Conservation (phyloP, 2,888 invertebrate species). For the Athetis lepigone region DNA sequence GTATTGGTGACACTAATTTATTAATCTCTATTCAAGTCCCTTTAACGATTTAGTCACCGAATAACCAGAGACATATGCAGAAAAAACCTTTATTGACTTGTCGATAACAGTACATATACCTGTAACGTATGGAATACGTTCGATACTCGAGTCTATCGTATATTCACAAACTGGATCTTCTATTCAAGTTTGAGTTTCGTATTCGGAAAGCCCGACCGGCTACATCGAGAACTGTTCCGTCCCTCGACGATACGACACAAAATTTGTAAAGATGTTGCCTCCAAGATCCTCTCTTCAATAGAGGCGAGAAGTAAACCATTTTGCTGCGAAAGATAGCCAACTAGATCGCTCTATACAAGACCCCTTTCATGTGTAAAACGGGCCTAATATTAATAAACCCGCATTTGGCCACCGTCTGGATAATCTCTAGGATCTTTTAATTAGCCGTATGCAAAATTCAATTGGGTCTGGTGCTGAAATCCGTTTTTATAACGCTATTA, state of each 20-base stretch:
- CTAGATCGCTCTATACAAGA: constrained; percentile 39
- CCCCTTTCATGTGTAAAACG: constrained; percentile 49
- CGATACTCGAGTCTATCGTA: constrained; percentile 52
- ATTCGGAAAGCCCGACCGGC: constrained; percentile 65
- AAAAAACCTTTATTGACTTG: constrained; percentile 31
- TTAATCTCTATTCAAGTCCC: neutral
- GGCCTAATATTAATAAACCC: constrained; percentile 56
- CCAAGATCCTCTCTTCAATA: constrained; percentile 61
- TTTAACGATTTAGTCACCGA: constrained; percentile 8
- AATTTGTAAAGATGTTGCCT: constrained; percentile 75
- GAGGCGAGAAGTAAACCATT: constrained; percentile 65
- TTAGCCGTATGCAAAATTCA: constrained; percentile 59
- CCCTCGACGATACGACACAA: constrained; percentile 71
- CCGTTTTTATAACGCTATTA: constrained; percentile 57
- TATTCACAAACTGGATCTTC: constrained; percentile 70
- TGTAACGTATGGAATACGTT: constrained; percentile 23
- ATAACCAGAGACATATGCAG: constrained; percentile 19
- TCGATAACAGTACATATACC: constrained; percentile 33
- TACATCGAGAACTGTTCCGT: constrained; percentile 66
- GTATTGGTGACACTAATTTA: neutral
- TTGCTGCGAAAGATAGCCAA: constrained; percentile 49
- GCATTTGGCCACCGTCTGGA: constrained; percentile 32
- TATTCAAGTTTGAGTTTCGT: constrained; percentile 70
- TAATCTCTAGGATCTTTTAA: constrained; percentile 56
- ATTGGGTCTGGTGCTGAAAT: constrained; percentile 52